Evolutionary conservation across 2,888 invertebrate genomes (phyloP).

Genomic region (Archips crataeganus): DNA sequence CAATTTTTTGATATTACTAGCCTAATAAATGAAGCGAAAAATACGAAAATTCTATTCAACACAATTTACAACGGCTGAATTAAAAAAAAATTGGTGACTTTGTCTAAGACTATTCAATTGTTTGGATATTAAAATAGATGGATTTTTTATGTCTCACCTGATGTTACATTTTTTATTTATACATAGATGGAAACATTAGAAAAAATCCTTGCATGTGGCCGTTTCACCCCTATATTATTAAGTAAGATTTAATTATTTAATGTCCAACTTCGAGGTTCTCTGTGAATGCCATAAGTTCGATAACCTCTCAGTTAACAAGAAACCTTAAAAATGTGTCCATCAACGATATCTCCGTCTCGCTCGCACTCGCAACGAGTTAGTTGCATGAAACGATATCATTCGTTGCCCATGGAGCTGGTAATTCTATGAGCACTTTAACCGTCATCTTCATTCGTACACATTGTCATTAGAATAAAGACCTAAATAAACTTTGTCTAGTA

Average conservation of each 20-base stretch:
- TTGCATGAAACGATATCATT: neutral
- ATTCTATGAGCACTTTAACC: neutral
- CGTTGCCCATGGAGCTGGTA: neutral
- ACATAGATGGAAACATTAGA: neutral
- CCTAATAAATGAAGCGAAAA: neutral
- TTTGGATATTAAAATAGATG: neutral
- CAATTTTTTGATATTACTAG: neutral
- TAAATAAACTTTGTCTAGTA: too few relatives aligned
- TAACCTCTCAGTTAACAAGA: neutral
- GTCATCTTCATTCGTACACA: neutral
- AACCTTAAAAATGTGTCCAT: neutral
- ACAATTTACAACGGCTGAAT: too few relatives aligned
- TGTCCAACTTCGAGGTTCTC: neutral
- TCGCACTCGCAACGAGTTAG: neutral
- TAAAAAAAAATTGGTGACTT: too few relatives aligned
- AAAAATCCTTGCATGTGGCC: neutral
- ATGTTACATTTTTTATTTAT: neutral
- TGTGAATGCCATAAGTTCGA: neutral
- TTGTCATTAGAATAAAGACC: too few relatives aligned
- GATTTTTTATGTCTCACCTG: neutral
- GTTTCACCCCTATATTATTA: neutral
- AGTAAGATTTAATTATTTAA: neutral
- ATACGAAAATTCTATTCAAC: too few relatives aligned
- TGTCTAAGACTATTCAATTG: neutral
- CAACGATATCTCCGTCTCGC: neutral